These are phyloP conservation scores for Leptinotarsa undecemlineata DNA, from an alignment of 1,140 invertebrate species.

Conservation along the genomic window DNA sequence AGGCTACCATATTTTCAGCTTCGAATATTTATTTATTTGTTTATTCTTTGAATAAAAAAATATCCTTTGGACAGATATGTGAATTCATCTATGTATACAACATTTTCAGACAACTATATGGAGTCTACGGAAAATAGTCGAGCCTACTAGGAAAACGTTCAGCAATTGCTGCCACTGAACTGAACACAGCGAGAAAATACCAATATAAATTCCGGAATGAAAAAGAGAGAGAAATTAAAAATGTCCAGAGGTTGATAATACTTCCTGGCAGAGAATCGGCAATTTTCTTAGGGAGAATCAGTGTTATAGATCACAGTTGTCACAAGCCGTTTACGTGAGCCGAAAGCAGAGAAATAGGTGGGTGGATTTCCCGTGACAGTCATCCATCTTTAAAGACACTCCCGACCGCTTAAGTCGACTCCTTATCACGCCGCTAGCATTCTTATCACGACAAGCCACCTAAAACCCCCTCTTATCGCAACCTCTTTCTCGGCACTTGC, in stretches of 20 bases:
- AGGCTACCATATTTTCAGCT: no score
- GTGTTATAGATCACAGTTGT: slow-evolving; percentile 56
- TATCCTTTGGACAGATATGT: no score
- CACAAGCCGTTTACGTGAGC: slow-evolving; percentile 54
- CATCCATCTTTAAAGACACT: slow-evolving; percentile 55
- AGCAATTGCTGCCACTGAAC: no score
- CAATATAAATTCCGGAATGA: no score
- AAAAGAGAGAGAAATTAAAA: no score
- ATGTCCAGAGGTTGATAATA: neutral
- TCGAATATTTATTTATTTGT: no score
- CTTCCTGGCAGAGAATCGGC: slow-evolving; percentile 10
- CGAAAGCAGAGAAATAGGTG: slow-evolving; percentile 47
- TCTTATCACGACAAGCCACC: slow-evolving; percentile 52
- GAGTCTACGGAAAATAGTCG: no score
- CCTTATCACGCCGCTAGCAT: slow-evolving; percentile 53
- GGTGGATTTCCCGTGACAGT: slow-evolving; percentile 56
- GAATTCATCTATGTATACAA: no score
- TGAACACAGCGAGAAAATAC: no score
- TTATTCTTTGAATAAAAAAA: no score
- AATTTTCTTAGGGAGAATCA: slow-evolving; percentile 44
- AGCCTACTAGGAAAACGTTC: no score
- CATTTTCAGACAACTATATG: no score
- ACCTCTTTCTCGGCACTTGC: slow-evolving; percentile 44
- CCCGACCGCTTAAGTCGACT: slow-evolving; percentile 50
- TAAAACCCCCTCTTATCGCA: slow-evolving; percentile 49